Evolutionary conservation across 2,797 vertebrate genomes (phyloP).

Genomic region (Phoebastria nigripes): DNA sequence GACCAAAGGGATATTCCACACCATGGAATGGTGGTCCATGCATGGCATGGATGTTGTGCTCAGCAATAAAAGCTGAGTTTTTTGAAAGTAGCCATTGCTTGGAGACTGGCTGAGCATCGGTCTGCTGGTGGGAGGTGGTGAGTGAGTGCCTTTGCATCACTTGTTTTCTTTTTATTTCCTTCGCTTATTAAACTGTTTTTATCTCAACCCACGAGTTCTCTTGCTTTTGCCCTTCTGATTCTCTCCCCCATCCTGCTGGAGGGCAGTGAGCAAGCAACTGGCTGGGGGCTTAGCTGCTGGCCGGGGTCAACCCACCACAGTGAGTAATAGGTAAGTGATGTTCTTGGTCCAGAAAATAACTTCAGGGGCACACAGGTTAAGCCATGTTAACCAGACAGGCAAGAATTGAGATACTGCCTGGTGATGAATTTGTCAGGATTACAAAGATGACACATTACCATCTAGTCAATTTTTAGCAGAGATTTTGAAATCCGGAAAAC

Average conservation of each 20-base stretch:
- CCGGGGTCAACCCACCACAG: not conserved
- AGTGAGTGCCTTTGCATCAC: not conserved
- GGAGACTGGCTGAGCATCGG: not conserved
- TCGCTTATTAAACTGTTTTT: not conserved
- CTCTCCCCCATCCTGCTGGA: not conserved
- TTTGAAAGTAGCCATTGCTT: not conserved
- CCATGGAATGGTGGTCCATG: too few relatives aligned
- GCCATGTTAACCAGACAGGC: not conserved
- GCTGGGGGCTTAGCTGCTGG: not conserved
- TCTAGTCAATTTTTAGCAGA: not conserved
- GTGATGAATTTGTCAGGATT: not conserved
- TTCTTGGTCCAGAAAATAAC: not conserved
- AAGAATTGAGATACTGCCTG: not conserved
- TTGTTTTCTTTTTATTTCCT: not conserved
- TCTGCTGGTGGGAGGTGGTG: not conserved
- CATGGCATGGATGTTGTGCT: not conserved
- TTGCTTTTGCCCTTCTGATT: not conserved
- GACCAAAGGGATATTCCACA: not conserved
- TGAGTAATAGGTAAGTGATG: not conserved
- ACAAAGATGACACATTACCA: not conserved
- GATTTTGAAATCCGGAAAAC: not conserved
- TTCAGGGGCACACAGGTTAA: not conserved
- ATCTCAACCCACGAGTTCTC: not conserved
- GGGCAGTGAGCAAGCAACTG: fast-evolving
- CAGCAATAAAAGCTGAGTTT: not conserved